A percentile compares a stretch with the other conserved stretches of the same genome.
Conservation (phyloP, 2,888 invertebrate species). For the Cosmia pyralina region DNA sequence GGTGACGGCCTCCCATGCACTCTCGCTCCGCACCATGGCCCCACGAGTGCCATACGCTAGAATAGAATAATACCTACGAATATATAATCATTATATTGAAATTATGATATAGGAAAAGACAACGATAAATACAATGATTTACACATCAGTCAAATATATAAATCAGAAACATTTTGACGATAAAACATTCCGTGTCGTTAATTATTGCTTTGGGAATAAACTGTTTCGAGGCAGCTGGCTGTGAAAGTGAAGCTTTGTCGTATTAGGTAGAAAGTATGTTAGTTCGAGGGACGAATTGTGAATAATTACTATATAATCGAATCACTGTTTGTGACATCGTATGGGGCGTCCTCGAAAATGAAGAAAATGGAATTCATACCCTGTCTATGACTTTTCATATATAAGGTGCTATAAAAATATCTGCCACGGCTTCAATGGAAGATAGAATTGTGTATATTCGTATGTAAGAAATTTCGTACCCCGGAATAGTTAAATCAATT, state of each 20-base stretch:
- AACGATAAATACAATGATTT: neutral
- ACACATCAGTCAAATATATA: neutral
- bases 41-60: too few species aligned
- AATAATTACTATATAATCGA: slow-evolving; percentile 1
- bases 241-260: slow-evolving; percentile 1
- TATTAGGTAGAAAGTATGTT: neutral
- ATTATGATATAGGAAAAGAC: neutral
- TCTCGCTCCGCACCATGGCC: too few species aligned
- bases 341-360: neutral
- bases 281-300: too few species aligned
- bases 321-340: neutral
- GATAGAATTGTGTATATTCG: too few species aligned
- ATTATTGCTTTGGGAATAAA: slow-evolving; percentile 27
- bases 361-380: neutral
- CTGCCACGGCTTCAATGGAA: too few species aligned
- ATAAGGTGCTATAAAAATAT: too few species aligned
- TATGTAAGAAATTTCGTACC: too few species aligned
- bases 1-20: too few species aligned
- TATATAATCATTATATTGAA: neutral
- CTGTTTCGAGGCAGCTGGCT: neutral
- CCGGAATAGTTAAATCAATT: too few species aligned
- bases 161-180: neutral
- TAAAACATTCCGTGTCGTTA: neutral
- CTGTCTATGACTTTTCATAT: neutral
- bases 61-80: neutral